Evolutionary conservation across 2,113 vertebrate species (phyloP), one percentile per base, ranked within the genome.

Genomic region (Chitala chitala): DNA sequence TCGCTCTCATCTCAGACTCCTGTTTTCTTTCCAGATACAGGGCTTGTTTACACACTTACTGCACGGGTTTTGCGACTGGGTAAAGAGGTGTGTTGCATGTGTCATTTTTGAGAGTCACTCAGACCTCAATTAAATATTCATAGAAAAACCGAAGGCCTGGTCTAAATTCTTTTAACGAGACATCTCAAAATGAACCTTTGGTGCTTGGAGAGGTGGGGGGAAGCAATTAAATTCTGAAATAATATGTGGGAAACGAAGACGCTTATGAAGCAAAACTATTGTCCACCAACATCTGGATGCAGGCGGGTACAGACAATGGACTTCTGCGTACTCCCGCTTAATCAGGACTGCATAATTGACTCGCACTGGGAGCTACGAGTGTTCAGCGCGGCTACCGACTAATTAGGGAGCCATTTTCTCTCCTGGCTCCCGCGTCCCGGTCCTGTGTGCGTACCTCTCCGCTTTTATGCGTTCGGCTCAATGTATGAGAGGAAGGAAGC

Each of bases 341-440:
- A 89, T 87, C 85, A 87, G 87, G 82, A 84, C 87, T 84, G 88
- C 83, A 81, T 90, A 93, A 93, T 90, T 91, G 91, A 91, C 91
- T 88, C 85, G 87, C 88, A 77, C 74, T 74, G 76, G 73, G 54
- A 73, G 77, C 70, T 68, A 69, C 88, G 87, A 89, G 87, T 89
- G 85, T 88, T 88, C 75, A 87, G 90, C 87, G 86, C 89, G 86
- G 87, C 89, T 90, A 84, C 85, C 75, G 85, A 87, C 89, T 92
- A 92, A 94, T 93, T 92, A 92, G 82, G 85, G 87, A 91, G 87
- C 84, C 84, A 87, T 89, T 91, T 87, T 83, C 87, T 89, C 72
- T 84, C 87, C 86, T 85, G 87, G 86, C 89, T 89, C 89, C 87
- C 81, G 84, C 90, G 80, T 84, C 87, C 83, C 86, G 79, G 81